These are phyloP conservation scores for Raja brachyura DNA, from an alignment of 2,113 vertebrate genomes.

Conservation along the genomic window DNA sequence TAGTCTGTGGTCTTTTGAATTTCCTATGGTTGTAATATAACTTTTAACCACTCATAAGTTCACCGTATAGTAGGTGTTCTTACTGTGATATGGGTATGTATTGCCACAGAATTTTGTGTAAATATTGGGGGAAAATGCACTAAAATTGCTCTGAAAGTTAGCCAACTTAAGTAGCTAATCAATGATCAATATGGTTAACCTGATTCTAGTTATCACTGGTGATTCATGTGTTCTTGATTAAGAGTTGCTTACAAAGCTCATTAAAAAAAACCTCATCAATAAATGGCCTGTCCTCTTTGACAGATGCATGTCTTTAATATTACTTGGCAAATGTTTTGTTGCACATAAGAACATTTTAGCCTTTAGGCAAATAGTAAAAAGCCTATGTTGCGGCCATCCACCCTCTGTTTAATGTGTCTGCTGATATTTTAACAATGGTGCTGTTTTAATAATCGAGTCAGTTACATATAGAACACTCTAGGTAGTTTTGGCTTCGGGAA, in stretches of 20 bases:
- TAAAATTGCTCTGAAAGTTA: slow-evolving; percentile 18
- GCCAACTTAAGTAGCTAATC: not conserved
- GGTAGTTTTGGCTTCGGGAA: not conserved
- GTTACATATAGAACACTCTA: not conserved
- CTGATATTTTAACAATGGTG: not conserved
- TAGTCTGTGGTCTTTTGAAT: slow-evolving; percentile 19
- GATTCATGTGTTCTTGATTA: not conserved
- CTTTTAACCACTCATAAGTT: slow-evolving; percentile 34
- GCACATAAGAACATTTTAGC: slow-evolving; percentile 7
- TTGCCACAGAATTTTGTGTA: slow-evolving; percentile 14
- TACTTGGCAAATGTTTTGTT: not conserved
- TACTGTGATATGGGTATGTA: not conserved
- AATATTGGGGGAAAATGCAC: slow-evolving; percentile 30
- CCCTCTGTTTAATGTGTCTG: not conserved
- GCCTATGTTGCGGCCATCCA: slow-evolving; percentile 3
- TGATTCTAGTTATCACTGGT: slow-evolving; percentile 20
- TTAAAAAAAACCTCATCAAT: not conserved
- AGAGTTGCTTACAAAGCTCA: not conserved
- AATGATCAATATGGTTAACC: not conserved
- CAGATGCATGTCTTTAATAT: slow-evolving; percentile 21
- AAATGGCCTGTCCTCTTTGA: not conserved
- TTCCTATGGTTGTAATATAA: slow-evolving; percentile 8
- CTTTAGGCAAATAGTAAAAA: not conserved
- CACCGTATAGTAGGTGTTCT: not conserved
- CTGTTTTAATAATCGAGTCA: slow-evolving; percentile 21